Conservation (phyloP, 2,888 invertebrate genomes). For the Strigamia maritima region DNA sequence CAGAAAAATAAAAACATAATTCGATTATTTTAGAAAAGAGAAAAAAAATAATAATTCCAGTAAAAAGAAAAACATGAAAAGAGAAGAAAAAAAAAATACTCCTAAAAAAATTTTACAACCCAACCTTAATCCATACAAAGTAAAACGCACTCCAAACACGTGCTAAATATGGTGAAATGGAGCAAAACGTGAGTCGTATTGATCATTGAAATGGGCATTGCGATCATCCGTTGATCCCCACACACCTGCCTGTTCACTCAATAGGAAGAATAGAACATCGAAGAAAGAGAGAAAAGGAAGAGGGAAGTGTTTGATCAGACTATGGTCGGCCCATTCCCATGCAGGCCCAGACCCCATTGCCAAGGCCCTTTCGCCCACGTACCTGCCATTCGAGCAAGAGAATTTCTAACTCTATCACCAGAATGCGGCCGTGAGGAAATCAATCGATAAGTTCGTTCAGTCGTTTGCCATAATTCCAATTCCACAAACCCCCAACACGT, state of each 20-base stretch:
- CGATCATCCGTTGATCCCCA: constrained; percentile 21
- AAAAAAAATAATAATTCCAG: neutral
- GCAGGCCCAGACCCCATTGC: constrained; percentile 26
- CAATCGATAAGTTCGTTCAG: constrained; percentile 22
- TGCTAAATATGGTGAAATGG: constrained; percentile 29
- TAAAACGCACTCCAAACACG: constrained; percentile 27
- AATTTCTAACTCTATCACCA: constrained; percentile 24
- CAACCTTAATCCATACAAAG: constrained; percentile 24
- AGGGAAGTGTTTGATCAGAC: constrained; percentile 18
- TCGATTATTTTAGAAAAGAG: neutral
- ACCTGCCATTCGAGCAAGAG: constrained; percentile 21
- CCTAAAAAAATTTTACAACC: neutral
- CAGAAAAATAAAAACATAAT: neutral
- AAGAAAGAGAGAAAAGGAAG: constrained; percentile 6
- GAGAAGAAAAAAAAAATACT: neutral
- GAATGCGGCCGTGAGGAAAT: constrained; percentile 29
- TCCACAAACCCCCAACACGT: constrained; percentile 27
- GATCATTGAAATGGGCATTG: constrained; percentile 27
- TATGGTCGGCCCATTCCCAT: constrained; percentile 19
- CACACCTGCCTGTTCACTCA: constrained; percentile 27
- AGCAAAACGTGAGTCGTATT: constrained; percentile 29
- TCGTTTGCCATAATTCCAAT: constrained; percentile 27
- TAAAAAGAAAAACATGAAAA: neutral
- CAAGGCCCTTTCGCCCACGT: constrained; percentile 29
- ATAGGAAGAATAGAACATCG: constrained; percentile 20